Conservation (phyloP, 2,797 vertebrate species). For the Gallinago solitaria region DNA sequence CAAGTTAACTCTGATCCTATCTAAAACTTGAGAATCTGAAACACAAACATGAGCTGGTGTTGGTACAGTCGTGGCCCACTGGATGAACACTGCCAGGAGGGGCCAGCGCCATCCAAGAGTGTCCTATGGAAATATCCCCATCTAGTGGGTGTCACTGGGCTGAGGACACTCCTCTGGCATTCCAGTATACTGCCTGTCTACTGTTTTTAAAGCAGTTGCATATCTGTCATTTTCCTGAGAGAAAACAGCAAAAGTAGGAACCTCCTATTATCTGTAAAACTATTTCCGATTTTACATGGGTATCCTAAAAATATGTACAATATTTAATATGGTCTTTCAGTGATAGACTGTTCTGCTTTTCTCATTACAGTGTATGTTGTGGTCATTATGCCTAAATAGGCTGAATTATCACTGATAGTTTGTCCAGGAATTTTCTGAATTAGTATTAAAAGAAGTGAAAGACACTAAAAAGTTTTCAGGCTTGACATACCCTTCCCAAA, state of each 20-base stretch:
- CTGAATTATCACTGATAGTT: background rate
- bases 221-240: background rate
- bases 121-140: constrained; percentile 48
- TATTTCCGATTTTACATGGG: background rate
- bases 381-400: background rate
- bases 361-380: background rate
- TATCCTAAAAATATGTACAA: accelerated
- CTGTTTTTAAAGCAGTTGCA: background rate
- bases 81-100: background rate
- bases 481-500: background rate
- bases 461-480: background rate
- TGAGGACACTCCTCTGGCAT: background rate
- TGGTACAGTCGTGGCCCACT: accelerated
- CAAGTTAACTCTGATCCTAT: background rate
- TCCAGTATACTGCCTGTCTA: no score
- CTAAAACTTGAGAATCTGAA: background rate
- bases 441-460: background rate
- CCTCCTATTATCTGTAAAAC: background rate
- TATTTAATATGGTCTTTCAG: background rate
- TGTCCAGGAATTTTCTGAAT: background rate
- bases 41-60: background rate
- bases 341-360: background rate
- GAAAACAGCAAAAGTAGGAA: background rate
- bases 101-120: background rate
- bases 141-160: constrained; percentile 36